phyloP scores from a whole-genome alignment of 1,140 invertebrate genomes.

The Kradibia gibbosae region DNA sequence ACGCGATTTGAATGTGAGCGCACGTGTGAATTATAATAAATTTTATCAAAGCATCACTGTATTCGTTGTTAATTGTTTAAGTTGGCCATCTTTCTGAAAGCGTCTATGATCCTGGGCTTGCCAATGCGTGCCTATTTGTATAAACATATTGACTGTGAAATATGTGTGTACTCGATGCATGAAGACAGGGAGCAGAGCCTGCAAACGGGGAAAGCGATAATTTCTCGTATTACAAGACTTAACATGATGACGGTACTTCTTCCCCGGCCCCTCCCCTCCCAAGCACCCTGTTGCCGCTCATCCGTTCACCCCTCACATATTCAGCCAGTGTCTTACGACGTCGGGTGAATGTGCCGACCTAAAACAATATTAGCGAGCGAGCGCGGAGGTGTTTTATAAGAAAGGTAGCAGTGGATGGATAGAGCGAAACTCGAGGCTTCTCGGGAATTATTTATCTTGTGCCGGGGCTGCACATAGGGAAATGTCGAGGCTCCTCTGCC shows the following conservation, averaged over 20 bases:
- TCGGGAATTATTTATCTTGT: slow-evolving; percentile 45
- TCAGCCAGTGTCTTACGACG: no score
- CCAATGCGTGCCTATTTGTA: no score
- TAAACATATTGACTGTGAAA: no score
- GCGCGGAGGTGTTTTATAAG: not conserved
- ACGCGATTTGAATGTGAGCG: no score
- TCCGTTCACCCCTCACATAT: not conserved
- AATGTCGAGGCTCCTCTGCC: not conserved
- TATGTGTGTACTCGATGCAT: no score
- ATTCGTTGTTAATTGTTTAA: no score
- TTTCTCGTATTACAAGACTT: slow-evolving; percentile 51
- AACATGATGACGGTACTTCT: not conserved
- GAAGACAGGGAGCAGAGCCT: not conserved
- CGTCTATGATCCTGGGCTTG: no score
- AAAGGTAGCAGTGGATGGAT: slow-evolving; percentile 2
- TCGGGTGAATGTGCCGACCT: slow-evolving; percentile 7
- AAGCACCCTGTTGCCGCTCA: not conserved
- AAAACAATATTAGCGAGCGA: slow-evolving; percentile 43
- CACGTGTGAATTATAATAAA: no score
- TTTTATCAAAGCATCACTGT: no score
- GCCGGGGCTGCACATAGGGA: not conserved
- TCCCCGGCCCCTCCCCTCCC: not conserved
- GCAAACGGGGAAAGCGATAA: slow-evolving; percentile 4
- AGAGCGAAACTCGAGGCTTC: slow-evolving; percentile 7
- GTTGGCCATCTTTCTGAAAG: no score